Conservation (phyloP, 2,113 vertebrate genomes). For the Myanophis thanlyinensis region DNA sequence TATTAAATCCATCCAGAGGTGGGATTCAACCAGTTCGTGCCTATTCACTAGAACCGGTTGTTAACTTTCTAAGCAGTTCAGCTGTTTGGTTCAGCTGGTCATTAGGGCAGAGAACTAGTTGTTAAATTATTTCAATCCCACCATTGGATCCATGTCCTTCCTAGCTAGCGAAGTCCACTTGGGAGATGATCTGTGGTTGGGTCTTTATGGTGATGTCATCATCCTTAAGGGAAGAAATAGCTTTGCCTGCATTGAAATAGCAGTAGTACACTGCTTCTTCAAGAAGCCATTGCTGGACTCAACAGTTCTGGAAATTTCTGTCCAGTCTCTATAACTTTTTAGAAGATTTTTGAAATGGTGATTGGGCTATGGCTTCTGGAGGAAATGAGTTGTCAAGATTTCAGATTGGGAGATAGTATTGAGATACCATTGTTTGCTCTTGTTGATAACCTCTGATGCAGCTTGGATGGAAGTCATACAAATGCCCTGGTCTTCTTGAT, state of each 20-base stretch:
- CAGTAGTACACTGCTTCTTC: neutral
- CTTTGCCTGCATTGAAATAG: neutral
- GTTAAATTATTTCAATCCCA: no score
- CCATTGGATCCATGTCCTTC: neutral
- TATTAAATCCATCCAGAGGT: neutral
- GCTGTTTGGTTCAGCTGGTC: no score
- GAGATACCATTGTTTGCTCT: neutral
- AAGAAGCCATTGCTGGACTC: neutral
- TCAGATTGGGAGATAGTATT: neutral
- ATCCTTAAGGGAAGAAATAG: neutral
- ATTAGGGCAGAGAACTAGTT: no score
- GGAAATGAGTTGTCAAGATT: neutral
- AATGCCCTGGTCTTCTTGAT: neutral
- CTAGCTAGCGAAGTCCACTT: neutral
- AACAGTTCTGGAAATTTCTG: neutral
- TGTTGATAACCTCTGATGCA: neutral
- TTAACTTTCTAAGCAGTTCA: no score
- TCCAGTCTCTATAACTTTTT: neutral
- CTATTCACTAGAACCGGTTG: no score
- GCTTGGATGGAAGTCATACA: neutral
- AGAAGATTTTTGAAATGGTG: neutral
- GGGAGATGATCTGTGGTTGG: neutral
- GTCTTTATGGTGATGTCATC: neutral
- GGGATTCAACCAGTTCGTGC: no score
- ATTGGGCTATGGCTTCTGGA: neutral